Base-by-base conservation (phyloP, 2,797 vertebrate genomes). In the Botia almorhae region DNA sequence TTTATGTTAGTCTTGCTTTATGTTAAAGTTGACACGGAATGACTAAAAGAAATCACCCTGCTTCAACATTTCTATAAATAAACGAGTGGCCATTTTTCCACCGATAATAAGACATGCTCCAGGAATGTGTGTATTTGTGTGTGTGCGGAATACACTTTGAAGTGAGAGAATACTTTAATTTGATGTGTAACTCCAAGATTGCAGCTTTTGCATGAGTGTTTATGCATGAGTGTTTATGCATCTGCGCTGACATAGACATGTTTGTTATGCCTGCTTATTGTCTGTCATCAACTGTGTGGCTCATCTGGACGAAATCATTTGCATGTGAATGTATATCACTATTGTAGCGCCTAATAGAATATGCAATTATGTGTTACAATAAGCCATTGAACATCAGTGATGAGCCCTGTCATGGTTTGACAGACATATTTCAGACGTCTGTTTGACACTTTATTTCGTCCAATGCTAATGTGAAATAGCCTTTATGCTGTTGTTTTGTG, bases 241-340 rank as follows among this genome's bases (percentile, higher is more conserved):
- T 78, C 56, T 70, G 21, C 10, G 51, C 80, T 80, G 82, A 82
- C 78, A 82, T 77, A 76, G 83, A 86, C 74, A 67, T 84, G 82
- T 84, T 85, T 84, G 82, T 83, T 85, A 82, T 82, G 81, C 74
- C 82, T 80, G 80, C 84, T 72, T 81, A 85, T 85, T 83, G 82
- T 87, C 80, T 82, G 80, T 82, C 77, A 72, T 82, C 80, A 78
- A 75, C 74, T 77, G 82, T 84, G 86, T 79, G 83, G 84, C 76
- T 85, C 82, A 84, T 83, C 79, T 85, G 84, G 84, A 80, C 58
- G 39, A 81, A 76, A 80, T 81, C 74, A 87, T 87, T 87, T 84
- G 84, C 86, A 87, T 87, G 75, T 87, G 84, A 87, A 87, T 87
- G 82, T 64, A 75, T 82, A 87, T 84, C 76, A 65, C 75, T 84